Conservation (phyloP, 2,888 invertebrate species). For the Smittia aterrima region DNA sequence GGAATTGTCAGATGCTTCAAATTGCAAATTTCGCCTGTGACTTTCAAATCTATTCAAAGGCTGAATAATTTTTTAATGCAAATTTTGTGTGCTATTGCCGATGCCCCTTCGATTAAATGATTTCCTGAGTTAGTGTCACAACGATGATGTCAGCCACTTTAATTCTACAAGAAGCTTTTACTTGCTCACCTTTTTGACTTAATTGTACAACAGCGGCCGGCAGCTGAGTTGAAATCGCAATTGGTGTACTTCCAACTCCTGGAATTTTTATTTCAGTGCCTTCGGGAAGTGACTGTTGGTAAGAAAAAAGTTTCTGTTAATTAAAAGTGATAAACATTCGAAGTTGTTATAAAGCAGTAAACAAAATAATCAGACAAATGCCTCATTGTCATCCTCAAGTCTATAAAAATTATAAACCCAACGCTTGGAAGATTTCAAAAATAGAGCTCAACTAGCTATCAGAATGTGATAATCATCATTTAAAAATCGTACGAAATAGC, state of each 20-base stretch:
- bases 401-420: neutral
- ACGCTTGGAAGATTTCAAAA: conserved; percentile 14
- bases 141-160: too few relatives aligned
- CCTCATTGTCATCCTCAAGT: conserved; percentile 36
- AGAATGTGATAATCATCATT: conserved; percentile 29
- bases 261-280: conserved; percentile 62
- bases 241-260: conserved; percentile 60
- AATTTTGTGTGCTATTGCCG: too few relatives aligned
- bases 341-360: neutral
- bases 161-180: too few relatives aligned
- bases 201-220: conserved; percentile 64
- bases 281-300: conserved; percentile 48
- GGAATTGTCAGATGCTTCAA: too few relatives aligned
- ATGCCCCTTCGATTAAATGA: too few relatives aligned
- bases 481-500: too few relatives aligned
- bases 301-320: neutral
- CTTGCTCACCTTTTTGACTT: conserved; percentile 57
- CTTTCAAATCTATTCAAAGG: too few relatives aligned
- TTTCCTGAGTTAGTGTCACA: too few relatives aligned
- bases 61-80: too few relatives aligned
- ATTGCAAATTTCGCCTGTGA: too few relatives aligned
- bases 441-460: conserved; percentile 24
- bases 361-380: conserved; percentile 32
- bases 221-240: conserved; percentile 61
- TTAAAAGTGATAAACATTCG: too few relatives aligned